Percentiles rank a stretch among this genome's conserved stretches.
phyloP scores from a whole-genome alignment of 2,113 vertebrate species.

The Cochlearius cochlearius region DNA sequence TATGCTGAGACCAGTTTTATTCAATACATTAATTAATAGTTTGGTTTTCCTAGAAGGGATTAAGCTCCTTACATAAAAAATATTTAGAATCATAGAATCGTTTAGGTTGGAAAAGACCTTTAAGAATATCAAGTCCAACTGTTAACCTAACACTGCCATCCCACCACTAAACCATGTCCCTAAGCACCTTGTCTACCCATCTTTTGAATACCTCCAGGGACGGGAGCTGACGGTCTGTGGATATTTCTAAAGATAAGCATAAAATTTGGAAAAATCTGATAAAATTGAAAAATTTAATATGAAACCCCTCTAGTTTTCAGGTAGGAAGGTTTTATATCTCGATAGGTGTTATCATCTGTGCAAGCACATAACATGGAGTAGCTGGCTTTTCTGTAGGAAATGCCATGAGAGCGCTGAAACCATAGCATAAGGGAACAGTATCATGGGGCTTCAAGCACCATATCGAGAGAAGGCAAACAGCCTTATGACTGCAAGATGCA shows the following conservation, averaged over 20 bases:
- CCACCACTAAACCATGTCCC: too few relatives aligned
- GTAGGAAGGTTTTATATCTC: background rate
- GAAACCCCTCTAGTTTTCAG: background rate
- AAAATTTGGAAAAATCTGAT: background rate
- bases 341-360: background rate
- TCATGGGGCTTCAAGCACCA: background rate
- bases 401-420: background rate
- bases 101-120: too few relatives aligned
- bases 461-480: background rate
- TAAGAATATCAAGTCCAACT: too few relatives aligned
- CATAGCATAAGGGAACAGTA: background rate
- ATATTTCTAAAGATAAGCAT: background rate
- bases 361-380: background rate
- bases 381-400: background rate
- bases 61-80: background rate
- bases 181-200: too few relatives aligned
- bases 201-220: too few relatives aligned
- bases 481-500: background rate
- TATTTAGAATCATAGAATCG: too few relatives aligned
- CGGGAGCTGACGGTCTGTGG: background rate
- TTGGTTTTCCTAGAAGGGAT: background rate
- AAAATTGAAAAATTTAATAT: background rate
- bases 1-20: background rate
- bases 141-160: too few relatives aligned
- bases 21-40: background rate